Conservation (phyloP, 2,113 vertebrate species). For the Grallaria varia region DNA sequence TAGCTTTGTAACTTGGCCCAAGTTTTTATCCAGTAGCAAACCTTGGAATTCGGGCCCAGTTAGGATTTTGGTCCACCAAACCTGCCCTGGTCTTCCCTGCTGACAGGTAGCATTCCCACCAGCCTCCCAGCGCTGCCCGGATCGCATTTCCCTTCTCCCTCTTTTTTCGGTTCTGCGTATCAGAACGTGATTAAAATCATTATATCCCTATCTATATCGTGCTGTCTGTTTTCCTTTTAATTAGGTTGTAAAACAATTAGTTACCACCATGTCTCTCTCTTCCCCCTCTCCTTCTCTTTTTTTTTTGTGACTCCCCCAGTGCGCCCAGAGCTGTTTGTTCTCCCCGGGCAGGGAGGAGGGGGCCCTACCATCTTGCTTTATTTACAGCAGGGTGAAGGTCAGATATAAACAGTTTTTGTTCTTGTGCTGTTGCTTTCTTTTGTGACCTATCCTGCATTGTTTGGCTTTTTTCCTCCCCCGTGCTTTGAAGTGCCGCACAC, state of each 20-base stretch:
- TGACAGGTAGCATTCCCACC: neutral
- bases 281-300: neutral
- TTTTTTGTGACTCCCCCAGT: slow-evolving; percentile 45
- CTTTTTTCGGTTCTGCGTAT: neutral
- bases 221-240: slow-evolving; percentile 77
- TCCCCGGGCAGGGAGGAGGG: slow-evolving; percentile 43
- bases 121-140: neutral
- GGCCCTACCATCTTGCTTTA: slow-evolving; percentile 64
- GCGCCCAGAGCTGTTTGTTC: slow-evolving; percentile 72
- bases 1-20: neutral
- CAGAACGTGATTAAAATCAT: slow-evolving; percentile 65
- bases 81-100: rapidly evolving
- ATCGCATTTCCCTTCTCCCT: rapidly evolving
- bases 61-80: neutral
- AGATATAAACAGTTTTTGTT: slow-evolving; percentile 75
- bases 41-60: neutral
- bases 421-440: slow-evolving; percentile 70
- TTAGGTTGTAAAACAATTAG: slow-evolving; percentile 83
- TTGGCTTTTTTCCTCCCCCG: slow-evolving; percentile 66
- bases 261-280: slow-evolving; percentile 69
- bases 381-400: slow-evolving; percentile 81
- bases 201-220: slow-evolving; percentile 71
- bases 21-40: neutral
- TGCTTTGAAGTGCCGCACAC: slow-evolving; percentile 82
- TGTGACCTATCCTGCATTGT: slow-evolving; percentile 80